Evolutionary conservation across 2,797 vertebrate genomes (phyloP).

Genomic region (Manis crassicaudata): DNA sequence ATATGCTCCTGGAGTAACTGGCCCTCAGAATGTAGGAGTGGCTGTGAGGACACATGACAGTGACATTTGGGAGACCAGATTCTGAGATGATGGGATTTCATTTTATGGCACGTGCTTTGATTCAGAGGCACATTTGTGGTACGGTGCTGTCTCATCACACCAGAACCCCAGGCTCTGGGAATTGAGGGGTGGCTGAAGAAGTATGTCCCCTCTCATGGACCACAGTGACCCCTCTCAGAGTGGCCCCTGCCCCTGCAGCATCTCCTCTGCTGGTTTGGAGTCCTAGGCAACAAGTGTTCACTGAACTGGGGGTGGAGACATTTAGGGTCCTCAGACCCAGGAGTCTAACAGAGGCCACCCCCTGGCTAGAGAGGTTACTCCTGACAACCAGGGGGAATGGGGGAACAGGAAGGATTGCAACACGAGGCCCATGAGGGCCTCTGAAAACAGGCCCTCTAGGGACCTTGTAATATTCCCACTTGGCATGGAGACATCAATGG

Average conservation of each 20-base stretch:
- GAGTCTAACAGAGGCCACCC: too few relatives aligned
- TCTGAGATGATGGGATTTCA: neutral
- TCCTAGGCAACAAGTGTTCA: too few relatives aligned
- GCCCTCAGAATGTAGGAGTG: fast-evolving
- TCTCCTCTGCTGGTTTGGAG: neutral
- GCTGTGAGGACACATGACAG: fast-evolving
- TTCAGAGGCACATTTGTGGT: neutral
- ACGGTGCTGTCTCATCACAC: fast-evolving
- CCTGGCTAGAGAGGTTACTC: too few relatives aligned
- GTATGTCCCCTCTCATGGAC: neutral
- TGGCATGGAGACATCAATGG: too few relatives aligned
- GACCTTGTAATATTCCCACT: too few relatives aligned
- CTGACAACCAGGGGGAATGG: too few relatives aligned
- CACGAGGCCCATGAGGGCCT: neutral
- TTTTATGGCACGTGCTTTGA: too few relatives aligned
- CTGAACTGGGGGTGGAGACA: neutral
- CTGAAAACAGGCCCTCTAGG: too few relatives aligned
- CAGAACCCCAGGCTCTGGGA: neutral
- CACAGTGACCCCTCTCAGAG: too few relatives aligned
- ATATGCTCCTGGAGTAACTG: fast-evolving
- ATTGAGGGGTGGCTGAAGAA: too few relatives aligned
- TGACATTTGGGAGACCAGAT: fast-evolving
- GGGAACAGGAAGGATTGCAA: too few relatives aligned
- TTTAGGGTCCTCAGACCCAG: neutral
- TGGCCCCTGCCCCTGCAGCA: neutral